phyloP scores from a whole-genome alignment of 2,888 invertebrate species.

The Cactoblastis cactorum region DNA sequence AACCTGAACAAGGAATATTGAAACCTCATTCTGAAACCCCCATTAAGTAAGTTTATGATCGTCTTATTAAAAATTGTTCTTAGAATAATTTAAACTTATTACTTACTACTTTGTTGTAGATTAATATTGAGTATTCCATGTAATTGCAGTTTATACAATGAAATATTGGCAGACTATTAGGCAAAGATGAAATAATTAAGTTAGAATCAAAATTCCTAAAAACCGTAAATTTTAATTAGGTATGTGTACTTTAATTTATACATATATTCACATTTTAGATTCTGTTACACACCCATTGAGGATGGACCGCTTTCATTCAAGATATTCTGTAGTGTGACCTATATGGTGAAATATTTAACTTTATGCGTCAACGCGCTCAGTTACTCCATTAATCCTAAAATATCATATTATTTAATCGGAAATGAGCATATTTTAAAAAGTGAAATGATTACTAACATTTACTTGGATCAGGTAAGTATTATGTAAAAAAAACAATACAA shows the following conservation, averaged over 20 bases:
- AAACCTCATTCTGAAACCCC: conserved; percentile 63
- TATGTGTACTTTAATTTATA: too few relatives aligned
- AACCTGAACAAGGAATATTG: conserved; percentile 72
- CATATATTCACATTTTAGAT: too few relatives aligned
- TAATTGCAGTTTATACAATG: too few relatives aligned
- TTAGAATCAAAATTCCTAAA: too few relatives aligned
- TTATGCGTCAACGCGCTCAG: conserved; percentile 75
- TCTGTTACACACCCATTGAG: conserved; percentile 74
- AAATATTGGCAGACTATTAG: too few relatives aligned
- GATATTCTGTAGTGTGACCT: conserved; percentile 75
- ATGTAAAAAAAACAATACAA: too few relatives aligned
- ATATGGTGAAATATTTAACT: conserved; percentile 69
- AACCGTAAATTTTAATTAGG: too few relatives aligned
- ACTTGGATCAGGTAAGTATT: conserved; percentile 59
- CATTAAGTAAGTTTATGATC: conserved; percentile 64
- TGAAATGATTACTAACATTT: conserved; percentile 59
- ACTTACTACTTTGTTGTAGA: too few relatives aligned
- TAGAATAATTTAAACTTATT: too few relatives aligned
- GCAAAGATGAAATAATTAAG: too few relatives aligned
- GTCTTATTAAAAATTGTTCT: too few relatives aligned
- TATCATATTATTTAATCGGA: conserved; percentile 66
- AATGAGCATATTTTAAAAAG: conserved; percentile 55
- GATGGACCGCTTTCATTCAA: conserved; percentile 77
- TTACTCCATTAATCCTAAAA: conserved; percentile 69
- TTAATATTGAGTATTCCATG: too few relatives aligned